Evolutionary conservation across 2,797 vertebrate species (phyloP).

Genomic region (Tadarida brasiliensis): DNA sequence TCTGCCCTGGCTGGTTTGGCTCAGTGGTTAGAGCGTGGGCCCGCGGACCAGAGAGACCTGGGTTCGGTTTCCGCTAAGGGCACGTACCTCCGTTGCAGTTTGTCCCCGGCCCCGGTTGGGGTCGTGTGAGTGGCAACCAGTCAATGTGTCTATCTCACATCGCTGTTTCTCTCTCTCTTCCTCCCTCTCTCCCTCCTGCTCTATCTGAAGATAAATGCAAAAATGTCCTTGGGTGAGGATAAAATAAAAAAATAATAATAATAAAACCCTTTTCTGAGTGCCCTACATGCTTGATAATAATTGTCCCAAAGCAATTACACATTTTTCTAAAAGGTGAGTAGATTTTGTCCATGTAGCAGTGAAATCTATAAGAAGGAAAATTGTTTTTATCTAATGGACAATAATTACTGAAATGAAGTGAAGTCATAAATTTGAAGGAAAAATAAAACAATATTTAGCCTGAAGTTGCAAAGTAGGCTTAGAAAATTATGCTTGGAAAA

Average conservation of each 20-base stretch:
- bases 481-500: constrained; percentile 52
- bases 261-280: neutral
- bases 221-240: too few relatives aligned
- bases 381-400: constrained; percentile 1
- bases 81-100: too few relatives aligned
- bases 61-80: too few relatives aligned
- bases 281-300: constrained; percentile 27
- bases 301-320: neutral
- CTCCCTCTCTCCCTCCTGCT: too few relatives aligned
- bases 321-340: constrained; percentile 54
- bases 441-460: constrained; percentile 42
- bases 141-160: too few relatives aligned
- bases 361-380: constrained; percentile 49
- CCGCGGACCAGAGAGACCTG: too few relatives aligned
- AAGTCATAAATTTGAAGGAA: constrained; percentile 17
- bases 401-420: constrained; percentile 33
- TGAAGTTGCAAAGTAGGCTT: constrained; percentile 22
- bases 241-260: too few relatives aligned
- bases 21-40: too few relatives aligned
- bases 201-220: too few relatives aligned
- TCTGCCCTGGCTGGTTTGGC: neutral
- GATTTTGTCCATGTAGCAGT: constrained; percentile 11
- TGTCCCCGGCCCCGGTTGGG: too few relatives aligned
- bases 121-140: too few relatives aligned
- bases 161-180: too few relatives aligned